Base-by-base conservation (phyloP, 1,140 invertebrate species). In the Procambarus clarkii region DNA sequence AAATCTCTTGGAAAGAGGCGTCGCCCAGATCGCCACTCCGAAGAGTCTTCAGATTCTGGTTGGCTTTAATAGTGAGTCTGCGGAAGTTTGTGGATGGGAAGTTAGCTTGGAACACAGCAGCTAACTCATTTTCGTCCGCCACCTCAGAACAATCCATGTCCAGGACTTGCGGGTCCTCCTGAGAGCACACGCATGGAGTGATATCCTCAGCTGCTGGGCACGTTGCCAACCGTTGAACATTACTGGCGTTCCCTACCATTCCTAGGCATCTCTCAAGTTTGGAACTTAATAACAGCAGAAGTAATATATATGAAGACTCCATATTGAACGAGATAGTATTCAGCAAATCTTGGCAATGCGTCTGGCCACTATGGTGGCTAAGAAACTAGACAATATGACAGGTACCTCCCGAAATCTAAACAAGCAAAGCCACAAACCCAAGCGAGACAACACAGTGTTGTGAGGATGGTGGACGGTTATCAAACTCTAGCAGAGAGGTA, bases 121-220 rank as follows among this genome's bases (percentile, higher is more conserved):
- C 69, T 44, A 86, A n/a, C 9, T 86, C 44, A 21, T 71, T 69
- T n/a, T 86, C 83, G 21, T 54, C 48, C 34, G 4, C 0, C 44
- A 86, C 83, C 3, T 76, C 44, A 48, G 83, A 86, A 50, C 83
- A 86, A 48, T 86, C 69, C 15, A 86, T 76, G 64, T 86, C 83
- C 69, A 86, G 18, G 7, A 45, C n/a, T 5, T 48, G 11, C 7
- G 45, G 44, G 11, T 11, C 21, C 2, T 5, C 8, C 44, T 44
- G 3, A 44, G 45, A 69, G 46, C 83, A 86, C 13, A 71, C 64
- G n/a, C 83, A 86, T 0, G 83, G 83, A 11, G 13, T 24, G 83
- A 86, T 86, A 69, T 86, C 83, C 9, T 71, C 18, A 2, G 8
- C 64, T 1, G 11, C 64, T 24, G 83, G 83, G 54, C 83, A 86